Base-by-base conservation (phyloP, 2,888 invertebrate genomes). In the Aspidiotus destructor region DNA sequence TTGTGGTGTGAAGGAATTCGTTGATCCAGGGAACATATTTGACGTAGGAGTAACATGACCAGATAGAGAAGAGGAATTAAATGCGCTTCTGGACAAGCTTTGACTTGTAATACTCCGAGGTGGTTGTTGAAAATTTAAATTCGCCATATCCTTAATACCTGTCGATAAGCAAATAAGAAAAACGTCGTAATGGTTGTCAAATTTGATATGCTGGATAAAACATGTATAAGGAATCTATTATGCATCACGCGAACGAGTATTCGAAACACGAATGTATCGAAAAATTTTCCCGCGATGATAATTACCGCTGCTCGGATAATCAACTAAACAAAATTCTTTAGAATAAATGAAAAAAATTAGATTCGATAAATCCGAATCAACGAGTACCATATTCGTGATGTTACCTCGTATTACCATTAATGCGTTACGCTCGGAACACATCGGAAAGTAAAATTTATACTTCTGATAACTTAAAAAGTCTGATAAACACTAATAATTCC, bases 41-140 rank as follows among this genome's bases (percentile, higher is more conserved):
- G 84, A 83, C 73, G 84, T 84, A 73, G 87, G 87, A 73, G 87
- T 87, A 77, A 87, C 86, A 85, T 87, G 87, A 78, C 87, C 87
- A 75, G 85, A 83, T 76, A 86, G 81, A 75, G 85, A 83, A 79
- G 83, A 83, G 77, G 81, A 82, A 75, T 83, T 82, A 77, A 85
- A 85, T 72, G 81, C 82, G 76, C 84, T 82, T 79, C 83, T 83
- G 72, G 83, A 82, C 78, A 84, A 81, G 75, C 83, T 82, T 77
- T 86, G 82, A 79, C 84, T 84, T 79, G 88, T 88, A 82, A 91
- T 86, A 83, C 88, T 91, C 82, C 91, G 86, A 80, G 90, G 89
- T 76, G 88, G 86, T 82, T 87, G 87, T 80, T 88, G 88, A 82
- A 90, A 89, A 83, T 91, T 91, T 85, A 91, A 85, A 85, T 90